Evolutionary conservation across 1,140 invertebrate genomes (phyloP).

Genomic region (Doryteuthis pealeii): DNA sequence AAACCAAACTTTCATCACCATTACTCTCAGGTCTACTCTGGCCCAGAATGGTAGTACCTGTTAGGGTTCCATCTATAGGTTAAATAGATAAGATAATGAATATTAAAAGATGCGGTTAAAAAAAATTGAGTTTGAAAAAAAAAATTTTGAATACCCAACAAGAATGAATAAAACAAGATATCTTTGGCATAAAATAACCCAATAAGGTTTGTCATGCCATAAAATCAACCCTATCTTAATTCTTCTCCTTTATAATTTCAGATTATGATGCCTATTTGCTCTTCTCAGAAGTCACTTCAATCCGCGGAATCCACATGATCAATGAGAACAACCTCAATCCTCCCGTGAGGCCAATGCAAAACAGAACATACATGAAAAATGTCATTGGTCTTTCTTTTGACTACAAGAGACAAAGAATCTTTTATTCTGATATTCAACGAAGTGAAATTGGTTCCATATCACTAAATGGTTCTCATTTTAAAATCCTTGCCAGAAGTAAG

Average conservation of each 20-base stretch:
- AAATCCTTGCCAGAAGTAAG: constrained; percentile 67
- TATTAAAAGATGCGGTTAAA: too few relatives aligned
- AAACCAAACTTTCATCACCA: too few relatives aligned
- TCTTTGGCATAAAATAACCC: too few relatives aligned
- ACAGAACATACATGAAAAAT: constrained; percentile 73
- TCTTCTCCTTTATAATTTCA: constrained; percentile 61
- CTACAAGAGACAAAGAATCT: constrained; percentile 71
- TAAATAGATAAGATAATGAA: too few relatives aligned
- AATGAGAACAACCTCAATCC: constrained; percentile 73
- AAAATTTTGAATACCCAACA: too few relatives aligned
- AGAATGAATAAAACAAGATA: too few relatives aligned
- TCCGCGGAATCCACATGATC: constrained; percentile 79
- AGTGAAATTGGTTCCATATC: constrained; percentile 80
- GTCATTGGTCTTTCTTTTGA: constrained; percentile 83
- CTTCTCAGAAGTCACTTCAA: constrained; percentile 89
- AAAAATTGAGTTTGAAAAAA: too few relatives aligned
- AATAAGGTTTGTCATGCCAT: too few relatives aligned
- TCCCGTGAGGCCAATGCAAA: constrained; percentile 74
- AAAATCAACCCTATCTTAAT: too few relatives aligned
- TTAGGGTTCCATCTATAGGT: too few relatives aligned
- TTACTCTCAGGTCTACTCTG: too few relatives aligned
- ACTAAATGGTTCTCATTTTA: constrained; percentile 78
- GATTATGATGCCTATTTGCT: constrained; percentile 82
- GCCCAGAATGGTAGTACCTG: too few relatives aligned
- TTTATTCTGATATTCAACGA: constrained; percentile 85